Conservation (phyloP, 2,888 invertebrate species). For the Theodoxus fluviatilis region DNA sequence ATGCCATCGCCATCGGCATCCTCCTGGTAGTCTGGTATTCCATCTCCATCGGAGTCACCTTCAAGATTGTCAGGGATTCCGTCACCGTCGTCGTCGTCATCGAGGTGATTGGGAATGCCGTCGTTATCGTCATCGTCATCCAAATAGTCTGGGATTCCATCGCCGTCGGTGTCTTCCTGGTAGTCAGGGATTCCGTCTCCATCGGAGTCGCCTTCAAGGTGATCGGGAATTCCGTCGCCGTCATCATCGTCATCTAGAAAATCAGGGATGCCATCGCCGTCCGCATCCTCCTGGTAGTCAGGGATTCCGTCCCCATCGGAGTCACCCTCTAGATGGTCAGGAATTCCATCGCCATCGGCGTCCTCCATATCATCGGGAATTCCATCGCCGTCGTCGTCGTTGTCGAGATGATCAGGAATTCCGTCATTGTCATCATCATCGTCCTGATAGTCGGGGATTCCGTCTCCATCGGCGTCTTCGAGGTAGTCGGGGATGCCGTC, state of each 20-base stretch:
- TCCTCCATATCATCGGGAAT: slow-evolving; percentile 48
- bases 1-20: slow-evolving; percentile 55
- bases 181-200: slow-evolving; percentile 51
- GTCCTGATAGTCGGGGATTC: slow-evolving; percentile 55
- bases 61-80: slow-evolving; percentile 45
- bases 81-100: slow-evolving; percentile 55
- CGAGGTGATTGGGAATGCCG: slow-evolving; percentile 50
- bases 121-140: slow-evolving; percentile 45
- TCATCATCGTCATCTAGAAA: slow-evolving; percentile 41
- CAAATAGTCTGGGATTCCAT: slow-evolving; percentile 53
- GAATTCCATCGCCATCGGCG: slow-evolving; percentile 47
- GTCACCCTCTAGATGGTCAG: slow-evolving; percentile 44
- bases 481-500: slow-evolving; percentile 52
- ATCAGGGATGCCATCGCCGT: slow-evolving; percentile 38
- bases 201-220: slow-evolving; percentile 36
- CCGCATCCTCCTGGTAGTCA: slow-evolving; percentile 50
- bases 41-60: slow-evolving; percentile 49
- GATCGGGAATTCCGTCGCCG: slow-evolving; percentile 41
- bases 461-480: slow-evolving; percentile 53
- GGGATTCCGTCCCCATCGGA: slow-evolving; percentile 58
- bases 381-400: slow-evolving; percentile 45
- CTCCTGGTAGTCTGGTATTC: slow-evolving; percentile 44
- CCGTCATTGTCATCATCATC: slow-evolving; percentile 54
- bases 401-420: slow-evolving; percentile 48
- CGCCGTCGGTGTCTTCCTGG: slow-evolving; percentile 51